Base-by-base conservation (phyloP, 1,140 invertebrate genomes). In the Thaumetopoea pityocampa region DNA sequence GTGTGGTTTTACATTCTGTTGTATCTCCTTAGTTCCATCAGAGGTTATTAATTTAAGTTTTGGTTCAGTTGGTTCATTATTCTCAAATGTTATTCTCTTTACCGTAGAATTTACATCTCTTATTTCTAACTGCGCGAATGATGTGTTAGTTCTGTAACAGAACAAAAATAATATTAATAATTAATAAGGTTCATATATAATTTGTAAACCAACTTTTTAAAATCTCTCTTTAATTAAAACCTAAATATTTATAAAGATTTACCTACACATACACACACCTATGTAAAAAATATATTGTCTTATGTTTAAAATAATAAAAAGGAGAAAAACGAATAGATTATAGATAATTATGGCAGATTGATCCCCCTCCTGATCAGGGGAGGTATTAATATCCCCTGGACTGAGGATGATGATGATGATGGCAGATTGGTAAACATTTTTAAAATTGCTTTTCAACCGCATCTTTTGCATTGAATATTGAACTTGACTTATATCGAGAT, bases 121-220 rank as follows among this genome's bases (percentile, higher is more conserved):
- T 32, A 85, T 66, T 66, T 86, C 83, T 49, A 85, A 61, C 49
- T 86, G 81, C 9, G 77, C 79, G 42, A 73, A 84, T 15, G 83
- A 83, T 9, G 80, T 70, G 36, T 86, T 86, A 33, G 65, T 60
- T 50, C 77, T 81, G 72, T 37, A 83, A 79, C 17, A 16, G 4
- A 56, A 37, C 40, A 54, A 43, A 37, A 15, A 35, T 28, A 32
- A n/a, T 24, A 14, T 1, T 20, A 34, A 26, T 19, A 20, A 14
- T 33, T 14, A 11, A 35, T 35, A n/a, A 16, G n/a, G 11, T 28
- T 14, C 1, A n/a, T n/a, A n/a, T n/a, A n/a, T n/a, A n/a, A n/a
- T n/a, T n/a, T n/a, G n/a, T n/a, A n/a, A n/a, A n/a, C n/a, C n/a
- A n/a, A n/a, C n/a, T n/a, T n/a, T n/a, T n/a, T n/a, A n/a, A n/a